Conservation (phyloP, 2,888 invertebrate species). For the Serrognathus titanus region DNA sequence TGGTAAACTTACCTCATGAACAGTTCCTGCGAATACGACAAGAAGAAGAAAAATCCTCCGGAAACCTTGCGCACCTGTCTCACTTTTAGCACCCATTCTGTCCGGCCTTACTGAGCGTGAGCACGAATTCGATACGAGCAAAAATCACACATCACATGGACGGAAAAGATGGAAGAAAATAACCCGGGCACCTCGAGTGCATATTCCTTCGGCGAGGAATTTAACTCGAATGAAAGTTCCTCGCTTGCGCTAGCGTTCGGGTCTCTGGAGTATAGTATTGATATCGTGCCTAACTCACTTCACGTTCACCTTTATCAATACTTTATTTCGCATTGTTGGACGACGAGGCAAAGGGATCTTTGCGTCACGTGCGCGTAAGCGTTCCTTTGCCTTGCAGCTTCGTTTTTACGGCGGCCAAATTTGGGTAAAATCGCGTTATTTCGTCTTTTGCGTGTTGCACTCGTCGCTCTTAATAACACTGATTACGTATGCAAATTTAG, state of each 20-base stretch:
- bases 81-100: neutral
- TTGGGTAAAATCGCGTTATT: no score
- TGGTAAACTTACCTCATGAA: slow-evolving; percentile 1
- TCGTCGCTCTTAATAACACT: no score
- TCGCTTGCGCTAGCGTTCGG: slow-evolving; percentile 18
- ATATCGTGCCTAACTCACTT: neutral
- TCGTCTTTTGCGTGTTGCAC: no score
- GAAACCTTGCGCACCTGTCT: neutral
- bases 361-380: neutral
- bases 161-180: no score
- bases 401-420: no score
- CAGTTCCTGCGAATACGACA: neutral
- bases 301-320: no score
- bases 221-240: slow-evolving; percentile 16
- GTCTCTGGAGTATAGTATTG: slow-evolving; percentile 19
- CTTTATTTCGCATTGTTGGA: no score
- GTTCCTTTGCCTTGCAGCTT: neutral
- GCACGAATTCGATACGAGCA: no score
- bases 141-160: no score
- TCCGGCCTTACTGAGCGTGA: neutral
- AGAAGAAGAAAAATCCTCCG: neutral
- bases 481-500: no score
- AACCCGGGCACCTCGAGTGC: neutral
- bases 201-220: neutral
- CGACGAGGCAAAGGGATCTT: no score